Evolutionary conservation across 2,888 invertebrate species (phyloP).

Genomic region (Oasisia sp.): DNA sequence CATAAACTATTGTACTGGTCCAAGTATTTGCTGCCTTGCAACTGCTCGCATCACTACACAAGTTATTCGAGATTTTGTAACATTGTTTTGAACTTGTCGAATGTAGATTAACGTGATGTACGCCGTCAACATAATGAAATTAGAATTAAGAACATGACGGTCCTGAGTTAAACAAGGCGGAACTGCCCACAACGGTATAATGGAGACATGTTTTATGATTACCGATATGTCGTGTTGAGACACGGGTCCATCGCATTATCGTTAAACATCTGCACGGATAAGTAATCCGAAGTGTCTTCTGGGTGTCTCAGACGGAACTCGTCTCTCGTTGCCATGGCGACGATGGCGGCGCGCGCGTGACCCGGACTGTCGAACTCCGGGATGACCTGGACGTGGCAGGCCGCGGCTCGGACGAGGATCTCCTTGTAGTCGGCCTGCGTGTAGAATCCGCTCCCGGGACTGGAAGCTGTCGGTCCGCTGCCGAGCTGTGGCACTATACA

Average conservation of each 20-base stretch:
- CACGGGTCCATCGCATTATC: slow-evolving; percentile 63
- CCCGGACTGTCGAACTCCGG: slow-evolving; percentile 62
- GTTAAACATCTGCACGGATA: slow-evolving; percentile 57
- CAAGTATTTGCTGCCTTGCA: no score
- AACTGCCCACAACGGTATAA: not conserved
- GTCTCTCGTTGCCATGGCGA: slow-evolving; percentile 45
- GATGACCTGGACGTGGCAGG: slow-evolving; percentile 46
- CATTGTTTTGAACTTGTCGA: no score
- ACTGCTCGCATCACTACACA: no score
- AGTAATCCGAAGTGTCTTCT: slow-evolving; percentile 40
- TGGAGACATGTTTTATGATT: not conserved
- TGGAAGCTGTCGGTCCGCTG: slow-evolving; percentile 44
- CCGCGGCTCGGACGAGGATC: slow-evolving; percentile 52
- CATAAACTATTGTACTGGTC: no score
- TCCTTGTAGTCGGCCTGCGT: slow-evolving; percentile 52
- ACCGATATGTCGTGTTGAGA: slow-evolving; percentile 48
- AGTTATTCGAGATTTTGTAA: no score
- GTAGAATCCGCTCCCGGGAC: slow-evolving; percentile 53
- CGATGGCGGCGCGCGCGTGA: slow-evolving; percentile 57
- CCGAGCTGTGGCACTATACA: slow-evolving; percentile 49
- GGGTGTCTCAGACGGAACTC: slow-evolving; percentile 41
- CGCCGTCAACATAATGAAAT: no score
- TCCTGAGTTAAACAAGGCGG: not conserved
- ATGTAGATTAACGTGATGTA: no score
- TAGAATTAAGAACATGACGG: no score